Conservation (phyloP, 2,797 vertebrate genomes). For the Leucoraja ocellata region DNA sequence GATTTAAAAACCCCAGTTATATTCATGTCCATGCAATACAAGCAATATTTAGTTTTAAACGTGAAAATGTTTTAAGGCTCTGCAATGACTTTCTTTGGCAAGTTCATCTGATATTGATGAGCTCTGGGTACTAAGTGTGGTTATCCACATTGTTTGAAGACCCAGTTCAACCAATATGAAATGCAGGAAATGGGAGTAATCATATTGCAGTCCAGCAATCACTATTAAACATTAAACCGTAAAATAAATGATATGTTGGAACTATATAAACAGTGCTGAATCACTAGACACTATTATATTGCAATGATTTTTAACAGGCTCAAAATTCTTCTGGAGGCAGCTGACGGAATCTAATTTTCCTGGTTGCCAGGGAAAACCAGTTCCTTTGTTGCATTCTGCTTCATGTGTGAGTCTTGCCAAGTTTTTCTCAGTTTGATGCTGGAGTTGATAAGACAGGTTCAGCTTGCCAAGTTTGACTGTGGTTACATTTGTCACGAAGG, state of each 20-base stretch:
- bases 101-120: neutral
- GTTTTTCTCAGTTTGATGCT: neutral
- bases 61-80: neutral
- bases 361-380: neutral
- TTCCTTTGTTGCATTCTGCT: neutral
- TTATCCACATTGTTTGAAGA: constrained; percentile 2
- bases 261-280: neutral
- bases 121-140: neutral
- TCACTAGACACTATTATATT: neutral
- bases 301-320: neutral
- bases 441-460: neutral
- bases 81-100: neutral
- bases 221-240: neutral
- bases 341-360: neutral
- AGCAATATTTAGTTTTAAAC: neutral
- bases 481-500: neutral
- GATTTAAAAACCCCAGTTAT: neutral
- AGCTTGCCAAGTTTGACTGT: neutral
- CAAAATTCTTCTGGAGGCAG: constrained; percentile 2
- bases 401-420: neutral
- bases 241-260: neutral
- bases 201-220: neutral
- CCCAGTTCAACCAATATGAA: neutral
- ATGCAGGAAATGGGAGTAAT: neutral
- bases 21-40: neutral